Percentiles rank a stretch among this genome's conserved stretches.
Evolutionary conservation across 2,797 vertebrate species (phyloP).

Genomic region (Lophura swinhoii): DNA sequence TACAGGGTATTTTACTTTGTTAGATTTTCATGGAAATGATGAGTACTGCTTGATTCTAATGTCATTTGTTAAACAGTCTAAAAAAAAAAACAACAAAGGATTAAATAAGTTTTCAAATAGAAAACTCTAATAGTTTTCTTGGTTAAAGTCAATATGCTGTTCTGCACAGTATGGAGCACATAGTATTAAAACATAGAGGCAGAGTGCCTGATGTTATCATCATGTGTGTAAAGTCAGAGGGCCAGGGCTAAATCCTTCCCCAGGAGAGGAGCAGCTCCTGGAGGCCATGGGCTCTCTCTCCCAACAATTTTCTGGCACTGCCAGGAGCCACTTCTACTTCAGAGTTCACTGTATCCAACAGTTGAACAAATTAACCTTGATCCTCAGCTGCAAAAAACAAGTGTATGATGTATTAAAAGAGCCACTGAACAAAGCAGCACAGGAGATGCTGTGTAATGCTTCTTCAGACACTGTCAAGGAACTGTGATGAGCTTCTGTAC

Average conservation of each 20-base stretch:
- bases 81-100: not conserved
- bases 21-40: not conserved
- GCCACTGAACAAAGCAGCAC: not conserved
- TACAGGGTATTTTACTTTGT: not conserved
- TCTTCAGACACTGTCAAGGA: not conserved
- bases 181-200: not conserved
- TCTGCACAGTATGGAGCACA: not conserved
- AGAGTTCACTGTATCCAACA: not conserved
- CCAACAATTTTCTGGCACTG: slow-evolving; percentile 68
- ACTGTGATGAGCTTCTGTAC: not conserved
- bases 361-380: not conserved
- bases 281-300: slow-evolving; percentile 9
- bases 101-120: not conserved
- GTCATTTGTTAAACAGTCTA: not conserved
- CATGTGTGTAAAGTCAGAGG: slow-evolving; percentile 33
- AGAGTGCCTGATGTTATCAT: slow-evolving; percentile 62
- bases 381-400: not conserved
- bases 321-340: not conserved
- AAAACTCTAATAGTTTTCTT: not conserved
- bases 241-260: slow-evolving; percentile 53
- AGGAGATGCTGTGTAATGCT: not conserved
- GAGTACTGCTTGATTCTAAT: accelerated
- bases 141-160: not conserved
- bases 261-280: slow-evolving; percentile 45
- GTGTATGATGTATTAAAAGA: not conserved